Percentiles rank a stretch among this genome's conserved stretches.
Conservation (phyloP, 2,888 invertebrate genomes). For the Pristionchus mayeri region DNA sequence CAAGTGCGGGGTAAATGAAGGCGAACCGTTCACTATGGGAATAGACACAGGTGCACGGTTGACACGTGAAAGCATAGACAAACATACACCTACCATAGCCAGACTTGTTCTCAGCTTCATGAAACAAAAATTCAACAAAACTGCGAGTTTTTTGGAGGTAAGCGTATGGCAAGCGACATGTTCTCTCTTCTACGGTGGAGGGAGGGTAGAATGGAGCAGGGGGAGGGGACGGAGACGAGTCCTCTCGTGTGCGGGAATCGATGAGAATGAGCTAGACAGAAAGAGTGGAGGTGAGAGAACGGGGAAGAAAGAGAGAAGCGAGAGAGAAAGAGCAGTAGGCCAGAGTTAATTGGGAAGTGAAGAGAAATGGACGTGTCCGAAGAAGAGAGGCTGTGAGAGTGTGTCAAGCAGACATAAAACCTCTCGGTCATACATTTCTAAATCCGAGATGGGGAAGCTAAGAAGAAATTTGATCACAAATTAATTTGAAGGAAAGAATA, state of each 20-base stretch:
- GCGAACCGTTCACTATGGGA: conserved; percentile 20
- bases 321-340: conserved; percentile 39
- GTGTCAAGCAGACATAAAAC: not conserved
- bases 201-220: too few relatives aligned
- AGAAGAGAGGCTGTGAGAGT: not conserved
- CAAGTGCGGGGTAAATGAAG: conserved; percentile 16
- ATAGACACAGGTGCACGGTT: conserved; percentile 15
- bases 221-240: conserved; percentile 10
- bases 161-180: conserved; percentile 14
- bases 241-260: conserved; percentile 26
- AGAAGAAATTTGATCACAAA: too few relatives aligned
- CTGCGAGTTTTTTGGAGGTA: not conserved
- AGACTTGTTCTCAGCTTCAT: not conserved
- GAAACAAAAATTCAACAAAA: not conserved
- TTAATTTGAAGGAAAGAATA: not conserved
- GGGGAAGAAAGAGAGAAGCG: not conserved
- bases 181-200: not conserved
- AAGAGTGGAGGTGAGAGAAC: conserved; percentile 25
- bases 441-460: not conserved
- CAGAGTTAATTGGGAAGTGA: conserved; percentile 39
- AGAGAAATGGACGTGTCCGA: conserved; percentile 25
- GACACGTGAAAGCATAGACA: conserved; percentile 29
- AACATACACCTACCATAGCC: conserved; percentile 3
- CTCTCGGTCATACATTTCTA: not conserved
- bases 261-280: conserved; percentile 38